Conservation (phyloP, 37 sponge, comb jelly and placozoan species). For the Hexactinellida sp. region DNA sequence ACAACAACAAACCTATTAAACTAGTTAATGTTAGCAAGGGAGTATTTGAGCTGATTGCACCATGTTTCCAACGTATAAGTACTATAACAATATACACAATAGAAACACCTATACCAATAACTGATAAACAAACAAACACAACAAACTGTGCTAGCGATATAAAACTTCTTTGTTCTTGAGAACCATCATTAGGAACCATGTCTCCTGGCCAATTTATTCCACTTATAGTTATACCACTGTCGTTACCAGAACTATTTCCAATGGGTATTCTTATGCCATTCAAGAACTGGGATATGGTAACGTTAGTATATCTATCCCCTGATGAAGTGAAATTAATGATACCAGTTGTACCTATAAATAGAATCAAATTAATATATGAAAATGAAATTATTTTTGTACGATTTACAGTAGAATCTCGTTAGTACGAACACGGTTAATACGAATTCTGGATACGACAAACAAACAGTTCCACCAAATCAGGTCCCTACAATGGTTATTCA, state of each 20-base stretch:
- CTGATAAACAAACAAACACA: background rate
- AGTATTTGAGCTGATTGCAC: background rate
- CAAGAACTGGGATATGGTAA: background rate
- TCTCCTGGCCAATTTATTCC: background rate
- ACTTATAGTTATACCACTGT: background rate
- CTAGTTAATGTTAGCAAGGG: background rate
- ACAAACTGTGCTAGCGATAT: background rate
- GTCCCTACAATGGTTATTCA: no score
- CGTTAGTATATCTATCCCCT: background rate
- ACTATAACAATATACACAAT: background rate
- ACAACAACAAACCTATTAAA: background rate
- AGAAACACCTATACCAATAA: background rate
- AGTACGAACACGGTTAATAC: no score
- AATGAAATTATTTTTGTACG: background rate
- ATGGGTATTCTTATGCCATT: background rate
- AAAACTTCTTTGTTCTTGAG: background rate
- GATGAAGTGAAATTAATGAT: background rate
- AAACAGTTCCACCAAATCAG: no score
- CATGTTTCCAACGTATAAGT: background rate
- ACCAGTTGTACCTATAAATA: background rate
- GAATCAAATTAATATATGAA: background rate
- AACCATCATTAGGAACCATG: background rate
- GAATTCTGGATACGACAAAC: background rate
- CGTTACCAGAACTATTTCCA: background rate
- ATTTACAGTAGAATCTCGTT: no score